Conservation (phyloP, 2,113 vertebrate genomes). For the Poeciliopsis turrubarensis region DNA sequence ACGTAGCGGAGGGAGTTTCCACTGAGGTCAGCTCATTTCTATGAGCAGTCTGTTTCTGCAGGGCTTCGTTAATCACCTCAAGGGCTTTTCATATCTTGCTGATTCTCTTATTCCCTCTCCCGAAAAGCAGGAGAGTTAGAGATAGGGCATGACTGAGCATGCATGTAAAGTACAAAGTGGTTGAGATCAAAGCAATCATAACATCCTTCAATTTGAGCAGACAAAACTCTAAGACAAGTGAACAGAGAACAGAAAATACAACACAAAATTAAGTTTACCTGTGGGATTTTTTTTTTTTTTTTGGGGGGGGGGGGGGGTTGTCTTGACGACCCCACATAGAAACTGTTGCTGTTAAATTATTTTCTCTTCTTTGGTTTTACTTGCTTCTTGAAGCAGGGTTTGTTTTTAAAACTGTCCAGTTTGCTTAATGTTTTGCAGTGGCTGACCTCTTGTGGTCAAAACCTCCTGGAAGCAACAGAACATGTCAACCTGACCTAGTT, state of each 20-base stretch:
- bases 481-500: neutral
- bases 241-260: neutral
- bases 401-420: neutral
- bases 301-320: too few relatives aligned
- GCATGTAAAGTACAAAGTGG: constrained; percentile 27
- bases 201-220: constrained; percentile 10
- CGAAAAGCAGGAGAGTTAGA: neutral
- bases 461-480: constrained; percentile 19
- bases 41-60: constrained; percentile 12
- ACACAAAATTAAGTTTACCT: neutral
- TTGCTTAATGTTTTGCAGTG: constrained; percentile 14
- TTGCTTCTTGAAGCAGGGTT: neutral
- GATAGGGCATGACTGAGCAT: constrained; percentile 20
- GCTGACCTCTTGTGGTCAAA: constrained; percentile 60
- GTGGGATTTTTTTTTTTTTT: neutral
- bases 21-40: constrained; percentile 17
- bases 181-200: constrained; percentile 39
- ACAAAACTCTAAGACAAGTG: neutral
- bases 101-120: constrained; percentile 24
- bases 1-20: constrained; percentile 10
- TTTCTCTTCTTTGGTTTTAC: neutral
- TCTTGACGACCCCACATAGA: neutral
- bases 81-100: constrained; percentile 28
- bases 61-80: constrained; percentile 39
- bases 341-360: neutral